A percentile compares a stretch with the other conserved stretches of the same genome.
phyloP scores from a whole-genome alignment of 2,797 vertebrate genomes.

The Halcyon leucocephala region DNA sequence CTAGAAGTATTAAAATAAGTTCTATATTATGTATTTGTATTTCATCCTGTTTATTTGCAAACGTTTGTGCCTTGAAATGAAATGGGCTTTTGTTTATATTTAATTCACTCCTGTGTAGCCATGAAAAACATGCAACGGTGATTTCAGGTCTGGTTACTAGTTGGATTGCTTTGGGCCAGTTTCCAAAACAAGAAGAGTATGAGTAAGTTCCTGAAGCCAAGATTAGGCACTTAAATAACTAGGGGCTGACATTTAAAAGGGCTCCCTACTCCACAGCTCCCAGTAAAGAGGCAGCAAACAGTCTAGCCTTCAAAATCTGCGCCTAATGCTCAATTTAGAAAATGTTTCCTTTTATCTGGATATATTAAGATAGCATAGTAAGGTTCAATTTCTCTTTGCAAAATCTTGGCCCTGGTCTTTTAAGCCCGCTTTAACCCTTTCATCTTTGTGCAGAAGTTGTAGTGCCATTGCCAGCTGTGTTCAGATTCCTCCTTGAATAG shows the following conservation, averaged over 20 bases:
- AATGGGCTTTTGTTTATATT: constrained; percentile 40
- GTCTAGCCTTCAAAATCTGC: constrained; percentile 7
- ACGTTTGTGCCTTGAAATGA: constrained; percentile 73
- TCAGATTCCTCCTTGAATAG: not conserved
- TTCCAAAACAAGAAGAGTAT: constrained; percentile 11
- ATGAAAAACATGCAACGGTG: not conserved
- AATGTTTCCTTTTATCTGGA: not conserved
- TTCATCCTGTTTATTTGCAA: constrained; percentile 65
- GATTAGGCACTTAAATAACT: constrained; percentile 27
- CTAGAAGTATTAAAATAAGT: constrained; percentile 53
- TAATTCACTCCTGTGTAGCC: constrained; percentile 40
- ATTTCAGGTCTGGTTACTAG: constrained; percentile 46
- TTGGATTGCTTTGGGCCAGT: constrained; percentile 5
- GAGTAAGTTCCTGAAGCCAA: constrained; percentile 44
- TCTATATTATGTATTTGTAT: constrained; percentile 57
- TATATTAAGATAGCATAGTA: not conserved
- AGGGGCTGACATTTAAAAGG: constrained; percentile 63
- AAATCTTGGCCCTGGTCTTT: not conserved
- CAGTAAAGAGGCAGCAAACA: constrained; percentile 32
- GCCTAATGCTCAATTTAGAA: not conserved
- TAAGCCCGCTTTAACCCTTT: constrained; percentile 5
- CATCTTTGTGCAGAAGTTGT: not conserved
- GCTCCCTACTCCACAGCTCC: constrained; percentile 57
- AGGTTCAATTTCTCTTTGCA: not conserved
- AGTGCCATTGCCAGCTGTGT: not conserved